These are phyloP conservation scores for Cataglyphis albicans DNA, from an alignment of 2,888 invertebrate genomes.

Conservation along the genomic window DNA sequence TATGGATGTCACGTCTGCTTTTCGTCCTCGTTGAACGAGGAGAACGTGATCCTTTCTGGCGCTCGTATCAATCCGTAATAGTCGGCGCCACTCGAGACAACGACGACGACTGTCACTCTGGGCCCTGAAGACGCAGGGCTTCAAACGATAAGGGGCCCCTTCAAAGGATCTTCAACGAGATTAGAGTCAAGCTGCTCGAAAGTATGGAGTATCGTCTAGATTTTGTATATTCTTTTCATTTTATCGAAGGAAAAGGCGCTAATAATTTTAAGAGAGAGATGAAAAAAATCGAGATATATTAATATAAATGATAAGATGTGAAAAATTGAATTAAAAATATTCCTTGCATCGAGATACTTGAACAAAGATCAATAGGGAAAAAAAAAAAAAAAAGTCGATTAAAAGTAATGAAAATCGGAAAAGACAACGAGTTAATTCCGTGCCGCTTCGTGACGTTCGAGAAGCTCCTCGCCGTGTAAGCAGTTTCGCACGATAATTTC, in stretches of 20 bases:
- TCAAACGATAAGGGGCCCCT: constrained; percentile 68
- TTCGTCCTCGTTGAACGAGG: constrained; percentile 64
- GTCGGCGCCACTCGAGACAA: constrained; percentile 76
- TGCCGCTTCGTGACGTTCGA: constrained; percentile 45
- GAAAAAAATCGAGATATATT: neutral
- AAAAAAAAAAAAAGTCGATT: neutral
- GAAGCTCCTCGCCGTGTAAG: constrained; percentile 46
- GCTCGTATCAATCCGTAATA: constrained; percentile 59
- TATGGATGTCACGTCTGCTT: constrained; percentile 66
- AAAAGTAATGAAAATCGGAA: constrained; percentile 20
- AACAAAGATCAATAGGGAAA: neutral
- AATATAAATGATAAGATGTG: neutral
- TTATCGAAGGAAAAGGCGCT: neutral
- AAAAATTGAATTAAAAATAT: neutral
- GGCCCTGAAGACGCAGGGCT: constrained; percentile 65
- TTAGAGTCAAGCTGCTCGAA: constrained; percentile 24
- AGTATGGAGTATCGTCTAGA: neutral
- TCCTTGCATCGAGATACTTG: constrained; percentile 2
- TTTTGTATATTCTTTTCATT: neutral
- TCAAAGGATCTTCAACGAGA: constrained; percentile 29
- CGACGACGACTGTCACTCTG: constrained; percentile 74
- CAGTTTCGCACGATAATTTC: constrained; percentile 59
- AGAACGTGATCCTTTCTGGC: constrained; percentile 56
- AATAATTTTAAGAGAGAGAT: neutral
- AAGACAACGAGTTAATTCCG: constrained; percentile 36